Base-by-base conservation (phyloP, 2,113 vertebrate genomes). In the Brienomyrus brachyistius region DNA sequence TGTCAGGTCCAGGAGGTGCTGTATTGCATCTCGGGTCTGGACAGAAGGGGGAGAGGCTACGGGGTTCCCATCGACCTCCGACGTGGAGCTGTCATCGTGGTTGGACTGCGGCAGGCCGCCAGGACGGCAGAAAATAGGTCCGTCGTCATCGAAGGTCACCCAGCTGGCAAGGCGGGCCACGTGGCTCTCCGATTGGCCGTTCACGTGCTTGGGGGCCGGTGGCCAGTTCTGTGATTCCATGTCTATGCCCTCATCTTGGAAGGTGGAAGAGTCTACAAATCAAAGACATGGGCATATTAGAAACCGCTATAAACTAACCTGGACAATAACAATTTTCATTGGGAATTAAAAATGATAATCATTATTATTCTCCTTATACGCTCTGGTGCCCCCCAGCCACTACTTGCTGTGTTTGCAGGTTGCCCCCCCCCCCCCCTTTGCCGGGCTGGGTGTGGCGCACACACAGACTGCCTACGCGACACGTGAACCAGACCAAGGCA, bases 121-220 rank as follows among this genome's bases (percentile, higher is more conserved):
- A 0, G 92, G 91, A 88, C 91, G 90, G 92, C 92, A 89, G 86
- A 91, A 92, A 85, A 54, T 91, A 88, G 95, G 94, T 91, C 90
- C 84, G 27, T 96, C 95, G 91, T 97, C 96, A 91, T 98, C 97
- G 92, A 98, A 98, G 90, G 97, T 98, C 88, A 98, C 97, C 97
- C 97, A 98, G 92, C 95, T 97, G 84, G 96, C 95, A 88, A 98
- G 97, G 50, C 94, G 95, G 89, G 94, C 92, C 48, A 94, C 91
- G 56, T 95, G 95, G 89, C 45, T 92, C 31, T 93, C 91, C 9
- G 92, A 91, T 89, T 96, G 95, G 56, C 96, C 96, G 50, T 96
- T 97, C 91, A 95, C 31, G 23, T 95, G 93, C 56, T 93, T 92
- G 90, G 45, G 94, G 92, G 92, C 94, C 52, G 91, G 92, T 83